Evolutionary conservation across 2,888 invertebrate species (phyloP).

Genomic region (Barypeithes pellucidus): DNA sequence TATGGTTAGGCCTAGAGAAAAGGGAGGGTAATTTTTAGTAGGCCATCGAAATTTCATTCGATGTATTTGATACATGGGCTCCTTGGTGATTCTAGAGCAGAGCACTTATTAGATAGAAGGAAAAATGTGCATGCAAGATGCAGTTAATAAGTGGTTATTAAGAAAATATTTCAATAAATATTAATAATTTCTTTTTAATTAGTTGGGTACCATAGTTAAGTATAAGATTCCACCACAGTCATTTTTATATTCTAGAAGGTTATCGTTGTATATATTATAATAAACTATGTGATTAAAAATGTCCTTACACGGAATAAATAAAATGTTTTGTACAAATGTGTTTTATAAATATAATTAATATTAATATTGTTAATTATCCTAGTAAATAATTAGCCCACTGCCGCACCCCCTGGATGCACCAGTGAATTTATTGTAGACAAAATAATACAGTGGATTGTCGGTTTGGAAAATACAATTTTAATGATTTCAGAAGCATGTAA

Average conservation of each 20-base stretch:
- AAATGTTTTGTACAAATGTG: not conserved
- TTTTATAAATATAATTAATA: constrained; percentile 5
- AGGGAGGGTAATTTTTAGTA: not conserved
- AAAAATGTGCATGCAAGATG: not conserved
- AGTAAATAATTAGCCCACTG: no score
- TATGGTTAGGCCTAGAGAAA: constrained; percentile 60
- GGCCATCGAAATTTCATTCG: not conserved
- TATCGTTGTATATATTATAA: not conserved
- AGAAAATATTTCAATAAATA: not conserved
- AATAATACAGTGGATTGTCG: no score
- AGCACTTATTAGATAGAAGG: no score
- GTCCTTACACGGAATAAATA: not conserved
- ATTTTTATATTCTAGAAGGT: constrained; percentile 1
- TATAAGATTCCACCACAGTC: not conserved
- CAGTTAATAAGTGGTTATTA: not conserved
- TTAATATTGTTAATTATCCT: not conserved
- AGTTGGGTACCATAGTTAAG: not conserved
- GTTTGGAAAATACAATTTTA: no score
- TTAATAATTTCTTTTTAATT: not conserved
- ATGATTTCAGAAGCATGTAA: no score
- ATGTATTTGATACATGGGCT: not conserved
- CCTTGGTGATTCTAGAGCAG: no score
- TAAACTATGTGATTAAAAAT: constrained; percentile 5
- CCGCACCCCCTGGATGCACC: no score
- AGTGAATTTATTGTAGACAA: no score